Base-by-base conservation (phyloP, 2,888 invertebrate genomes). In the Sarcophaga caerulescens region DNA sequence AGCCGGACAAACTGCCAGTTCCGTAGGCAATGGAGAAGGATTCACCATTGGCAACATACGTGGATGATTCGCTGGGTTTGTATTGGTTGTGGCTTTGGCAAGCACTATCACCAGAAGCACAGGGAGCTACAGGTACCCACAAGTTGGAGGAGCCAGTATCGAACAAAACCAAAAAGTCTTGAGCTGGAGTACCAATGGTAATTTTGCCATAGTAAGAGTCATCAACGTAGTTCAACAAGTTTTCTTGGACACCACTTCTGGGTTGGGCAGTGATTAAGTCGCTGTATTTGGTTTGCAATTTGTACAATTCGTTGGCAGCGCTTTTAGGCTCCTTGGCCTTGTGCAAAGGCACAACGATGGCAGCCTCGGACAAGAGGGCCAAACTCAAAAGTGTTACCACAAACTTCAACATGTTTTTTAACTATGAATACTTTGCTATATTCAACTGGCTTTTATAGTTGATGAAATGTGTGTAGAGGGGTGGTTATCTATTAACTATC, bases 61-160 rank as follows among this genome's bases (percentile, higher is more conserved):
- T 95, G 63, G 94, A 94, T 0, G 99, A 99, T 91, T 96, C 96
- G 84, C 92, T 94, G 90, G 97, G 96, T 94, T 99, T 96, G 93
- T 99, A 99, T 94, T 98, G 99, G 92, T 97, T 96, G 94, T 99
- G 99, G 96, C 95, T 93, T 97, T 97, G 94, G 94, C 98, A 98
- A 71, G 99, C 99, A 89, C 98, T 96, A 93, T 98, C 98, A 81
- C 96, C 96, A 92, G 95, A 94, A 91, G 96, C 96, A 93, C 99
- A 99, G 92, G 98, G 96, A 94, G 98, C 98, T 35, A 99, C 99
- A 17, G 99, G 99, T 85, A 99, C 96, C 99, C 99, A 99, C 86
- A 99, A 95, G 94, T 99, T 99, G 77, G 99, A 98, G 44, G 99
- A 99, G 87, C 87, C 87, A 4, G 87, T 25, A 94, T 99, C 99